phyloP scores from a whole-genome alignment of 2,888 invertebrate species.

The Actias luna region DNA sequence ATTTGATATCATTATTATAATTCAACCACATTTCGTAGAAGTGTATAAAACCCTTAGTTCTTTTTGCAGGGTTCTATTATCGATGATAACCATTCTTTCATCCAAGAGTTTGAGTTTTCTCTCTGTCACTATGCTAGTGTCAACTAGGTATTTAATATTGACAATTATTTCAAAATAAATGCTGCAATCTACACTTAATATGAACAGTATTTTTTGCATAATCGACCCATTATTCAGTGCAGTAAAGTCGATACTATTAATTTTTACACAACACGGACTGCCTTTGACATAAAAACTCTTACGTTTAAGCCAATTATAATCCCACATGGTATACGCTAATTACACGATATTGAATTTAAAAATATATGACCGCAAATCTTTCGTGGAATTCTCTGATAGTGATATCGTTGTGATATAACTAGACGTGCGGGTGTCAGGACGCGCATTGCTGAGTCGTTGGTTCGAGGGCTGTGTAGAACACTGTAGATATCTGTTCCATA shows the following conservation, averaged over 20 bases:
- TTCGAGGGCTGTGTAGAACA: conserved; percentile 67
- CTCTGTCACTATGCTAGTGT: not conserved
- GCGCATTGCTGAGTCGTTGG: conserved; percentile 45
- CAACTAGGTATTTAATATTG: not conserved
- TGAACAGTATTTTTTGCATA: not conserved
- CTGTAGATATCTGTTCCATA: conserved; percentile 62
- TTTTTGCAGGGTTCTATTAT: too few relatives aligned
- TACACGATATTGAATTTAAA: conserved; percentile 57
- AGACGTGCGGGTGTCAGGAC: conserved; percentile 49
- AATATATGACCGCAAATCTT: conserved; percentile 52
- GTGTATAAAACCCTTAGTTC: too few relatives aligned
- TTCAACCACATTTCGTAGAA: too few relatives aligned
- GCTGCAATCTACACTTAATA: not conserved
- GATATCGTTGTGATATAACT: conserved; percentile 55
- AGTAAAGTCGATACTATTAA: not conserved
- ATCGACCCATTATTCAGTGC: not conserved
- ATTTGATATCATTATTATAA: too few relatives aligned
- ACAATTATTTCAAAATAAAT: not conserved
- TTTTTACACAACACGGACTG: not conserved
- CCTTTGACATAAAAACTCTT: conserved; percentile 23
- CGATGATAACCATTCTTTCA: too few relatives aligned
- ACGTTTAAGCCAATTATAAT: conserved; percentile 49
- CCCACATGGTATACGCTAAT: conserved; percentile 73
- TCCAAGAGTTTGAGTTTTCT: too few relatives aligned
- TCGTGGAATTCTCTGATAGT: conserved; percentile 63